phyloP scores from a whole-genome alignment of 92 coral and sea anemone species.

The Phenganax subtilis region DNA sequence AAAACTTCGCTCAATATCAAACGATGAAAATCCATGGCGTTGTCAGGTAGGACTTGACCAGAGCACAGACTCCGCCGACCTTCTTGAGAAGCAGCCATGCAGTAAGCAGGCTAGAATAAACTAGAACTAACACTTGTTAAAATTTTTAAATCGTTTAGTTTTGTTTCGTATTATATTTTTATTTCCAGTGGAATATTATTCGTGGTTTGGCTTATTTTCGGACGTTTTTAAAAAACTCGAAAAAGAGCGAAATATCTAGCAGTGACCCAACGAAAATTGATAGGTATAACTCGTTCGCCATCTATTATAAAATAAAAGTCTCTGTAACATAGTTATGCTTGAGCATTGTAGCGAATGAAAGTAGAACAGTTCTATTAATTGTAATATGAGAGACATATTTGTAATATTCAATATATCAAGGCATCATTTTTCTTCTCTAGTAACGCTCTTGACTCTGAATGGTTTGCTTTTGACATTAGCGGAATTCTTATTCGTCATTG shows the following conservation, averaged over 20 bases:
- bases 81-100: too few species aligned
- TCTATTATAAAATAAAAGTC: too few species aligned
- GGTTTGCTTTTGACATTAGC: constrained; percentile 83
- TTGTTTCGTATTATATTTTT: not conserved
- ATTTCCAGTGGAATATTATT: constrained; percentile 66
- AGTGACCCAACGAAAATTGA: not conserved
- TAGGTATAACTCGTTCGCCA: not conserved
- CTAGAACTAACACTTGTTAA: too few species aligned
- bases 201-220: constrained; percentile 72
- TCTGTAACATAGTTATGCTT: too few species aligned
- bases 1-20: constrained; percentile 71
- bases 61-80: not conserved
- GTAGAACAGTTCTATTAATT: not conserved
- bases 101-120: too few species aligned
- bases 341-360: not conserved
- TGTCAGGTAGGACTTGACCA: constrained; percentile 59
- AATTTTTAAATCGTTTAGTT: not conserved
- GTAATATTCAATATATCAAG: not conserved
- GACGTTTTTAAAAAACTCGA: constrained; percentile 55
- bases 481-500: constrained; percentile 57
- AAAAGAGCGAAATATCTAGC: not conserved
- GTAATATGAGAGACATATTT: not conserved
- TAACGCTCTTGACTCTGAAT: constrained; percentile 79
- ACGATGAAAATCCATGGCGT: constrained; percentile 92
- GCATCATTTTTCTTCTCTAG: too few species aligned